Evolutionary conservation across 1,140 invertebrate genomes (phyloP).

Genomic region (Meloidogyne floridensis): DNA sequence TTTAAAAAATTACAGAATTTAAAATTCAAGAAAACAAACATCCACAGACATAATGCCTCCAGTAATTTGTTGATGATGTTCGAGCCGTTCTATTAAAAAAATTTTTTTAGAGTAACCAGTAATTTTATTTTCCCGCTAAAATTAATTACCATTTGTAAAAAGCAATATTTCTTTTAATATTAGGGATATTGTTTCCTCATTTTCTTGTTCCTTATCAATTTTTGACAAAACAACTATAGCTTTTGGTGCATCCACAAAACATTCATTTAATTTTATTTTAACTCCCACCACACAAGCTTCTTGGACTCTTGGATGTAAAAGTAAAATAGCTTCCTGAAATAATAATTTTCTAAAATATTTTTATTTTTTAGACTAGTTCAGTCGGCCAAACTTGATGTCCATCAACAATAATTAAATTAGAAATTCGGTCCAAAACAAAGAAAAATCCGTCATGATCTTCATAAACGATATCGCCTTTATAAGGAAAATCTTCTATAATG

Average conservation of each 20-base stretch:
- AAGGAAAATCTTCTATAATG: background rate
- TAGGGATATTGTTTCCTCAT: background rate
- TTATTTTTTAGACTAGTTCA: slow-evolving; percentile 43
- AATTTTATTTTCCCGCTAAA: too few relatives aligned
- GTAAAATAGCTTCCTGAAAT: slow-evolving; percentile 74
- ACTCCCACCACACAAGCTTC: slow-evolving; percentile 81
- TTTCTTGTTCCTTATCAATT: background rate
- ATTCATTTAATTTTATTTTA: slow-evolving; percentile 71
- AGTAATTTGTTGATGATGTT: background rate
- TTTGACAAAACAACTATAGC: slow-evolving; percentile 74
- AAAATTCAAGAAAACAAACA: background rate
- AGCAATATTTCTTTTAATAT: background rate
- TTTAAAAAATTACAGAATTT: background rate
- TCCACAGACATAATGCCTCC: slow-evolving; percentile 1
- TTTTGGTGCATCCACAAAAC: slow-evolving; percentile 76
- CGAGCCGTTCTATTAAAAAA: background rate
- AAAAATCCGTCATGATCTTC: slow-evolving; percentile 73
- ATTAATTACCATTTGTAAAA: background rate
- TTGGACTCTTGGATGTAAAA: slow-evolving; percentile 74
- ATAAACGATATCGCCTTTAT: slow-evolving; percentile 76
- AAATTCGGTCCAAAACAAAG: slow-evolving; percentile 80
- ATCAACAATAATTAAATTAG: slow-evolving; percentile 87
- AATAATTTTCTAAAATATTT: background rate
- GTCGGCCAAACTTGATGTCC: slow-evolving; percentile 74
- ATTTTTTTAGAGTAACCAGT: background rate